Evolutionary conservation across 2,113 vertebrate genomes (phyloP).

Genomic region (Aspidoscelis tigris): DNA sequence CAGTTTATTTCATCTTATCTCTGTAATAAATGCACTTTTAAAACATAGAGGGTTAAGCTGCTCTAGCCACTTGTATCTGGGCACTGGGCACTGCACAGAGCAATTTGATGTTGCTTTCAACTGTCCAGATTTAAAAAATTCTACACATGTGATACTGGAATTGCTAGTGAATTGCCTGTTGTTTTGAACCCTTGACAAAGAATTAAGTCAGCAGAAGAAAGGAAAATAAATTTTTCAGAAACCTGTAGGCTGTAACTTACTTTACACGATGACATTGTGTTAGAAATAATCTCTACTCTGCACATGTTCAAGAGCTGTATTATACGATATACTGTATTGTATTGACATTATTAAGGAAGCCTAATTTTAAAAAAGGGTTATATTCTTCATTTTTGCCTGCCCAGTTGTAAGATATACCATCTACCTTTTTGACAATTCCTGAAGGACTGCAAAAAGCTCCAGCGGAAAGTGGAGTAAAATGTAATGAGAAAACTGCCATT

Average conservation of each 20-base stretch:
- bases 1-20: too few relatives aligned
- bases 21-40: too few relatives aligned
- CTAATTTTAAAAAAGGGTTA: not conserved
- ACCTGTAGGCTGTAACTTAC: not conserved
- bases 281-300: not conserved
- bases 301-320: not conserved
- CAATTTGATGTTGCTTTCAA: not conserved
- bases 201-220: not conserved
- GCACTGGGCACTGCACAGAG: too few relatives aligned
- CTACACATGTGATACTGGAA: too few relatives aligned
- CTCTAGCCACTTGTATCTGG: too few relatives aligned
- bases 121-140: not conserved
- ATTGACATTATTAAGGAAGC: not conserved
- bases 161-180: not conserved
- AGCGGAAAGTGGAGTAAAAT: slow-evolving; percentile 11
- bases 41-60: too few relatives aligned
- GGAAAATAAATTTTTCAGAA: not conserved
- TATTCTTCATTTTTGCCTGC: not conserved
- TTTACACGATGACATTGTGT: not conserved
- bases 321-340: not conserved
- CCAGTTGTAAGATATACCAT: not conserved
- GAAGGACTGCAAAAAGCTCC: slow-evolving; percentile 5
- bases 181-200: not conserved
- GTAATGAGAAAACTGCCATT: slow-evolving; percentile 4
- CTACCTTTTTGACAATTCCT: not conserved